A percentile compares a stretch with the other conserved stretches of the same genome.
These are phyloP conservation scores for Rhinolophus sinicus DNA, from an alignment of 2,113 vertebrate genomes.

Conservation along the genomic window DNA sequence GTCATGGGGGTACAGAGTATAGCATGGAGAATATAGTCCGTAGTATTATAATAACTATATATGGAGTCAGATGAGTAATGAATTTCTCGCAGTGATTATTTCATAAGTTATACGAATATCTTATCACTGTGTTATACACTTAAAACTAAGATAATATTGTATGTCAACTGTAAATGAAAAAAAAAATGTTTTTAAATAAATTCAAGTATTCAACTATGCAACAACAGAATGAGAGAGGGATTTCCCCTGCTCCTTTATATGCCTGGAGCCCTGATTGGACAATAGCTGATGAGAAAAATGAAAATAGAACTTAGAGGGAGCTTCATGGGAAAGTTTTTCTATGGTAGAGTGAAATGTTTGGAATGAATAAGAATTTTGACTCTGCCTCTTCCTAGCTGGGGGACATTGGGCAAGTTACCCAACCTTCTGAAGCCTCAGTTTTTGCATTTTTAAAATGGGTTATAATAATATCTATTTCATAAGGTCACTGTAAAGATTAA, in stretches of 20 bases:
- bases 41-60: too few species aligned
- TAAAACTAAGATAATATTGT: too few species aligned
- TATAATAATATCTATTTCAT: neutral
- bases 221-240: neutral
- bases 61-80: too few species aligned
- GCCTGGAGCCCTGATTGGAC: neutral
- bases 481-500: neutral
- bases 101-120: too few species aligned
- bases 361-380: slow-evolving; percentile 2
- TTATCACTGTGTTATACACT: too few species aligned
- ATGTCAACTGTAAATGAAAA: too few species aligned
- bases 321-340: neutral
- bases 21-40: too few species aligned
- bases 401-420: neutral
- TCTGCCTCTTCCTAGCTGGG: neutral
- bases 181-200: too few species aligned
- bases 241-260: neutral
- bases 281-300: neutral
- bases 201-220: neutral
- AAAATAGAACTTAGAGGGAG: neutral
- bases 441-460: neutral
- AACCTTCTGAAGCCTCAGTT: neutral
- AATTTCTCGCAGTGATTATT: too few species aligned
- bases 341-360: neutral
- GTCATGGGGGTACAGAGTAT: too few species aligned